phyloP scores from a whole-genome alignment of 1,140 invertebrate species.

The Drosophila pruinosa region DNA sequence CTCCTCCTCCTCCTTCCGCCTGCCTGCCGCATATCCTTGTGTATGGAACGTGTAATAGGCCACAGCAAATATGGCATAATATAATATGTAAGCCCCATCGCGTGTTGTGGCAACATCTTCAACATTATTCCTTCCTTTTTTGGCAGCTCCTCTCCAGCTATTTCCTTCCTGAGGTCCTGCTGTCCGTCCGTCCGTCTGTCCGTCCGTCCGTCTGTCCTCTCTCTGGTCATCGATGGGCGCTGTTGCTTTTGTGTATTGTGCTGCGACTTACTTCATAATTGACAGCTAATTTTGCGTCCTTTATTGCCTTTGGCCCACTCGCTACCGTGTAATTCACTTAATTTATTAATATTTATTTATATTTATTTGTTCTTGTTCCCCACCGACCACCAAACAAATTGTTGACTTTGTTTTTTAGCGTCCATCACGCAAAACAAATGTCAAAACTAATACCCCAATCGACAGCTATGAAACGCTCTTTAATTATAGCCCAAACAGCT shows the following conservation, averaged over 20 bases:
- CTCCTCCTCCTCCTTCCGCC: background rate
- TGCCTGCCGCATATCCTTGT: background rate
- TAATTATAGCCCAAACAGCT: conserved; percentile 29
- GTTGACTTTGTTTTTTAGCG: conserved; percentile 23
- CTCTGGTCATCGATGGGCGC: background rate
- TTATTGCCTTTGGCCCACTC: conserved; percentile 49
- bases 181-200: too few species aligned
- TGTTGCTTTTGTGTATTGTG: background rate
- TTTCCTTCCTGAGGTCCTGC: background rate
- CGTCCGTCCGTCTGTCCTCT: background rate
- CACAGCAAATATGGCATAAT: conserved; percentile 27
- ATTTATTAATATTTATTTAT: conserved; percentile 64
- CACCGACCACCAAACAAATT: background rate
- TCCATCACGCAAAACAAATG: conserved; percentile 36
- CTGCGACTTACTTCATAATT: conserved; percentile 62
- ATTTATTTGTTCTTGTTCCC: conserved; percentile 14
- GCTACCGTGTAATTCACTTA: conserved; percentile 50
- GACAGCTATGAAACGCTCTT: conserved; percentile 14
- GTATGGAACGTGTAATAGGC: conserved; percentile 28
- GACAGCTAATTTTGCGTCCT: conserved; percentile 63
- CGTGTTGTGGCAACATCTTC: conserved; percentile 49
- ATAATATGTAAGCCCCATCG: conserved; percentile 43
- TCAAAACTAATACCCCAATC: conserved; percentile 38
- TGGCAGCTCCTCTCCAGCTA: background rate
- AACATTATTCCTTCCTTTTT: background rate